Percentiles rank a stretch among this genome's conserved stretches.
Conservation (phyloP, 2,888 invertebrate genomes). For the Meiosimyza decipiens region DNA sequence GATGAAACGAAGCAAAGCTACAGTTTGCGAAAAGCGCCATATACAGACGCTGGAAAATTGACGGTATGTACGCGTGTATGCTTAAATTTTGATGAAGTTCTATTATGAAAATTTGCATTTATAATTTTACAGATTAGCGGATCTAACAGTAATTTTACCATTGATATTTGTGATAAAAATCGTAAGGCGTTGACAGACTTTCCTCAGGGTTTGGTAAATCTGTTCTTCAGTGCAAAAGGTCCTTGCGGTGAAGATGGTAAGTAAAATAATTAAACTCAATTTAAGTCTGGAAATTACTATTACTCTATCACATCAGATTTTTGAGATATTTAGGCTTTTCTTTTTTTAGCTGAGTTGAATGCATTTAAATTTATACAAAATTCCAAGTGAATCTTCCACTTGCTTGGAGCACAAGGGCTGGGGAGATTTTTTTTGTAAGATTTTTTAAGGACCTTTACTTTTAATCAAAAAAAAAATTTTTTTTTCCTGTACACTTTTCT, state of each 20-base stretch:
- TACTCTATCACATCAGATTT: too few relatives aligned
- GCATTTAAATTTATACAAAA: too few relatives aligned
- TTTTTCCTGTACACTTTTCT: too few relatives aligned
- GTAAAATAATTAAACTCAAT: constrained; percentile 39
- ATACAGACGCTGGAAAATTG: constrained; percentile 59
- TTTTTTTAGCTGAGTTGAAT: too few relatives aligned
- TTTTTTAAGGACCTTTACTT: too few relatives aligned
- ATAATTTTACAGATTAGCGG: constrained; percentile 51
- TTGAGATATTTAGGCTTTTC: too few relatives aligned
- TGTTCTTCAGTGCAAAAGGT: constrained; percentile 59
- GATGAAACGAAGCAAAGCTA: constrained; percentile 57
- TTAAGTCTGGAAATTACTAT: too few relatives aligned
- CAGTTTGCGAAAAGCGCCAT: constrained; percentile 58
- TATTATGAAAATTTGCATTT: neutral
- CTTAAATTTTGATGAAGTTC: neutral
- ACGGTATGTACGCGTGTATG: constrained; percentile 51
- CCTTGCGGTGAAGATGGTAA: constrained; percentile 61
- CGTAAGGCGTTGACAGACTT: constrained; percentile 63
- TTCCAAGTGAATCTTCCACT: too few relatives aligned
- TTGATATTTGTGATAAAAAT: constrained; percentile 59
- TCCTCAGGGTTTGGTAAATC: constrained; percentile 62
- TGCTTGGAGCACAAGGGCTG: too few relatives aligned
- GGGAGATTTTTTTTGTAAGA: too few relatives aligned
- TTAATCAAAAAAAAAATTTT: too few relatives aligned
- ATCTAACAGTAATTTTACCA: constrained; percentile 47